These are phyloP conservation scores for Corythaeola cristata DNA, from an alignment of 2,113 vertebrate genomes.

Conservation along the genomic window DNA sequence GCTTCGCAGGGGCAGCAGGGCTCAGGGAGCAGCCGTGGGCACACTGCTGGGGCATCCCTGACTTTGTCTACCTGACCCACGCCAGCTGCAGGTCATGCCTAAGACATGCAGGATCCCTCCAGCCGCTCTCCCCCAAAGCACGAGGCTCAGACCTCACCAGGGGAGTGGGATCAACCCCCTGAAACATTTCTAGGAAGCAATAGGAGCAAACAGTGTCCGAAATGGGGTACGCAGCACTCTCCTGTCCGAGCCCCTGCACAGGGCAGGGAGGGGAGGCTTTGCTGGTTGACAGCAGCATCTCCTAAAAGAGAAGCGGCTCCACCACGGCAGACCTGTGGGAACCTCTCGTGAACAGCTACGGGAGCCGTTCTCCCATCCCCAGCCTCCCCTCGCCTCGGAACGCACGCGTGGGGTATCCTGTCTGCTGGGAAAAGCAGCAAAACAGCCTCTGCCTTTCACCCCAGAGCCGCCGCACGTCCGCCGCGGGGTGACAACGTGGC, in stretches of 20 bases:
- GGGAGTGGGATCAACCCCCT: background rate
- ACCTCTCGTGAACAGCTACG: background rate
- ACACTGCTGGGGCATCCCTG: background rate
- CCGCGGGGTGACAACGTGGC: accelerated
- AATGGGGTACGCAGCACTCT: accelerated
- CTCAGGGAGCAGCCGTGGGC: background rate
- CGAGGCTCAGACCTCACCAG: background rate
- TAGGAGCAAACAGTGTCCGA: accelerated
- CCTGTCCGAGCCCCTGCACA: background rate
- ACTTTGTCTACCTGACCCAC: background rate
- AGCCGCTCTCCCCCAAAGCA: background rate
- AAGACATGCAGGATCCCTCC: background rate
- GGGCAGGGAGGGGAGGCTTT: background rate
- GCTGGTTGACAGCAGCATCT: background rate
- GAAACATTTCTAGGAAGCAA: background rate
- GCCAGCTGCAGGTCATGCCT: background rate
- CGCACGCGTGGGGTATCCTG: accelerated
- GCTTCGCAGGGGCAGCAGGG: background rate
- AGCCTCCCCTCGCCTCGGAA: background rate
- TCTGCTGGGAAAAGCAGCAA: background rate
- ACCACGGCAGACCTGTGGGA: background rate
- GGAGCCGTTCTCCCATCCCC: background rate
- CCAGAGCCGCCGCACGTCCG: accelerated
- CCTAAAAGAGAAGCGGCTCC: background rate
- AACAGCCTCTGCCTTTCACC: background rate